Base-by-base conservation (phyloP, 1,140 invertebrate species). In the Neotoxoptera formosana region DNA sequence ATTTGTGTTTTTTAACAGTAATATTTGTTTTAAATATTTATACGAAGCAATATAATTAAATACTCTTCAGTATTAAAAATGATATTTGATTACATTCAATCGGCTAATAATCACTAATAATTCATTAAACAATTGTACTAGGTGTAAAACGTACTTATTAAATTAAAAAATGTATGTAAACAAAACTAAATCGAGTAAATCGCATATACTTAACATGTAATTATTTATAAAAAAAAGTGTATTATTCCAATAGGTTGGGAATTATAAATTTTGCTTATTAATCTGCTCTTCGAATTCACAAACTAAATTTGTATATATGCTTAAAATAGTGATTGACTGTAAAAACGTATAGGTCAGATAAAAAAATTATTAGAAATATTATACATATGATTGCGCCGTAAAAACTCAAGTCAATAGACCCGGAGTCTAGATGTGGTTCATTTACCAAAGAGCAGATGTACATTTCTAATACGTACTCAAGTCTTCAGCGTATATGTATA, bases 251-350 rank as follows among this genome's bases (percentile, higher is more conserved):
- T 67, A 6, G n/a, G 30, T n/a, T 9, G 11, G 4, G n/a, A 67
- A 67, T 67, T n/a, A 67, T n/a, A n/a, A n/a, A 76, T n/a, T 76
- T n/a, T n/a, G 30, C n/a, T 67, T 76, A n/a, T 67, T 76, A n/a
- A 34, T 76, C 14, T 76, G 14, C 11, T 76, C 11, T 76, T 76
- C 4, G 60, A 1, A 14, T 76, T 76, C 11, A 76, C 3, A 17
- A 76, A 17, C n/a, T 76, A 76, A 76, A n/a, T n/a, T 76, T 34
- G 1, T n/a, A n/a, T 76, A 4, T 14, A 76, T 76, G 30, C 25
- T 30, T n/a, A n/a, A n/a, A n/a, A 67, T 67, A 14, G 9, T 25
- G 11, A n/a, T 17, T 76, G 7, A 20, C 0, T 67, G 11, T 67
- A 8, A 30, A 67, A 17, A 76, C 30, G 14, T 67, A 17, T n/a